Conservation (phyloP, 1,140 invertebrate species). For the Drosophila chauvacae region DNA sequence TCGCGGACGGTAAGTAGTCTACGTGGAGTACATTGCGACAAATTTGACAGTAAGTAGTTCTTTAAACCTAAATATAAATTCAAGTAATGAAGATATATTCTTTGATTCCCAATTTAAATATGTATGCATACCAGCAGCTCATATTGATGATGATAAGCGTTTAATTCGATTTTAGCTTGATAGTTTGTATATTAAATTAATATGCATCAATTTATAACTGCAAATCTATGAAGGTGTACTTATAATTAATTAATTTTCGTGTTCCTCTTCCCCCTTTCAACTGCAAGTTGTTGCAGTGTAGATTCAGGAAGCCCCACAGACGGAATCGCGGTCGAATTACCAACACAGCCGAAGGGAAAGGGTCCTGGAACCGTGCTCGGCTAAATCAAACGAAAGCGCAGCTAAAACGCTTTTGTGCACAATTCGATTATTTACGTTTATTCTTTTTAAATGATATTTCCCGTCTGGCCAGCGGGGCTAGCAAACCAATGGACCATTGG, state of each 20-base stretch:
- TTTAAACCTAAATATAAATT: background rate
- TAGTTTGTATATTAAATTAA: background rate
- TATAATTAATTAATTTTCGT: background rate
- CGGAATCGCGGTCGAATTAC: conserved; percentile 25
- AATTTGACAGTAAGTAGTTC: background rate
- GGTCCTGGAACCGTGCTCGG: conserved; percentile 22
- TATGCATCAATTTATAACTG: background rate
- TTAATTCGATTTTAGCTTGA: background rate
- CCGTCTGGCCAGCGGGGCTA: conserved; percentile 20
- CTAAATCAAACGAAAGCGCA: conserved; percentile 63
- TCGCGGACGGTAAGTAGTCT: conserved; percentile 35
- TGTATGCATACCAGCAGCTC: no score
- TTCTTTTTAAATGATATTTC: conserved; percentile 77
- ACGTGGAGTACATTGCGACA: conserved; percentile 19
- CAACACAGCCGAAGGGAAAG: conserved; percentile 19
- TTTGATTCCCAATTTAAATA: background rate
- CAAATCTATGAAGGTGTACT: background rate
- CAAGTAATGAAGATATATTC: background rate
- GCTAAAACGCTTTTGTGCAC: conserved; percentile 70
- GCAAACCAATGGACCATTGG: background rate
- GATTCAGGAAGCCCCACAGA: conserved; percentile 7
- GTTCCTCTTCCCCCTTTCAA: background rate
- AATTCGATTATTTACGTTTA: conserved; percentile 80
- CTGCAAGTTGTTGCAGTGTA: conserved; percentile 16
- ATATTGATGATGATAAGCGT: background rate